Base-by-base conservation (phyloP, 2,888 invertebrate genomes). In the Periphyllus acericola region DNA sequence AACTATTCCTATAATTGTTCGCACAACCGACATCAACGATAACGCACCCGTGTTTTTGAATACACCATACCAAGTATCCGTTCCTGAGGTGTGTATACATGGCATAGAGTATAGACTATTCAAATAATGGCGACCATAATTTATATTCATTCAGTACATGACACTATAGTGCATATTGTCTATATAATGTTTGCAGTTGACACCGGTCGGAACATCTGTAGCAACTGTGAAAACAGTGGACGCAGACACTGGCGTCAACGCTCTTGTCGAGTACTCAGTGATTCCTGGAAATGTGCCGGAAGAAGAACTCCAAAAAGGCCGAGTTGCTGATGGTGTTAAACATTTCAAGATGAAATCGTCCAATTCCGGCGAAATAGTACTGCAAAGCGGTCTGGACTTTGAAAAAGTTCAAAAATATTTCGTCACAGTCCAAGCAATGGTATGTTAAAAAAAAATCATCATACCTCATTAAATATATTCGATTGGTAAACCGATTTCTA, bases 1-100 rank as follows among this genome's bases (percentile, higher is more conserved):
- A 90, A 96, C 95, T 89, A 96, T 97, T 92, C 97, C 97, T 88
- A 95, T 97, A 90, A 96, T 97, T 91, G 96, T 97, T 90, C 93
- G 97, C 92, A 96, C 97, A 90, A 96, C 96, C 68, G 97, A 97
- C 92, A 94, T 97, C 91, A 97, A 97, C 91, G 97, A 97, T 92
- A 97, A 97, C 92, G 94, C 95, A 84, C 97, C 97, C 52, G 93
- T 94, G 91, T 97, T 97, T 92, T 93, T 95, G 91, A 95, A 95
- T 91, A 95, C 95, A 89, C 96, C 97, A 79, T 97, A 97, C 91
- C 95, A 95, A 92, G 94, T 96, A 89, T 95, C 94, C 89, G 95
- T 97, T 90, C 95, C 97, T 55, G 97, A 97, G 95, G 97, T 97
- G 93, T 94, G 93, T 91, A 68, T 34, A n/a, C n/a, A n/a, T 9